These are phyloP conservation scores for Eospalax fontanierii DNA, from an alignment of 2,797 vertebrate genomes.

Conservation along the genomic window DNA sequence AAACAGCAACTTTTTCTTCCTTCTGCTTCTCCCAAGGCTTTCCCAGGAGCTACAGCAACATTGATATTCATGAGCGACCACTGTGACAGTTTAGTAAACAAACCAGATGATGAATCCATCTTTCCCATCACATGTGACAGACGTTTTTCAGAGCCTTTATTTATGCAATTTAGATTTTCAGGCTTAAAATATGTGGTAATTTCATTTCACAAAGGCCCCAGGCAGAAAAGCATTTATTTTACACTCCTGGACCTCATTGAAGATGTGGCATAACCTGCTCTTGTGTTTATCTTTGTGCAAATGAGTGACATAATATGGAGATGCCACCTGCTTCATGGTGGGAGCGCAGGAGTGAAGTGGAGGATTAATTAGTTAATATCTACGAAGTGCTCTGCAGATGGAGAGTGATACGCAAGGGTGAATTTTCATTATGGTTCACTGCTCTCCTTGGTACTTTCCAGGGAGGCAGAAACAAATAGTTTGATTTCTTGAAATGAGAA, in stretches of 20 bases:
- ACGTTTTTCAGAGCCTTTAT: conserved; percentile 73
- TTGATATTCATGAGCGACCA: conserved; percentile 42
- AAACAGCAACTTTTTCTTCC: conserved; percentile 4
- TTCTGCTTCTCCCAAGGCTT: neutral
- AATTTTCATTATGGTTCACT: conserved; percentile 66
- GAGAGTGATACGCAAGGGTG: conserved; percentile 69
- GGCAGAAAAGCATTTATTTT: conserved; percentile 77
- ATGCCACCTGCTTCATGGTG: conserved; percentile 71
- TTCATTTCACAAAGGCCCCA: conserved; percentile 78
- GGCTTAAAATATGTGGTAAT: conserved; percentile 69
- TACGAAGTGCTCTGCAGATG: conserved; percentile 69
- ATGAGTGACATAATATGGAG: conserved; percentile 61
- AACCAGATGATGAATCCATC: conserved; percentile 27
- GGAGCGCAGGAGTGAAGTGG: conserved; percentile 30
- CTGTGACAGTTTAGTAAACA: conserved; percentile 72
- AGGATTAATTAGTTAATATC: conserved; percentile 75
- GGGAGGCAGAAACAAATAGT: neutral
- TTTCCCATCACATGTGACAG: conserved; percentile 63
- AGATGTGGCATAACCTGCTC: conserved; percentile 54
- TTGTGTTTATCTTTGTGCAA: conserved; percentile 74
- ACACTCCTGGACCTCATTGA: conserved; percentile 68
- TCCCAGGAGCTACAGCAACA: neutral
- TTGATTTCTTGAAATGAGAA: conserved; percentile 56
- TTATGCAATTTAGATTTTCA: conserved; percentile 74
- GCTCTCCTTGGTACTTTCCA: conserved; percentile 15